Evolutionary conservation across 2,888 invertebrate species (phyloP).

Genomic region (Pediacus dermestoides): DNA sequence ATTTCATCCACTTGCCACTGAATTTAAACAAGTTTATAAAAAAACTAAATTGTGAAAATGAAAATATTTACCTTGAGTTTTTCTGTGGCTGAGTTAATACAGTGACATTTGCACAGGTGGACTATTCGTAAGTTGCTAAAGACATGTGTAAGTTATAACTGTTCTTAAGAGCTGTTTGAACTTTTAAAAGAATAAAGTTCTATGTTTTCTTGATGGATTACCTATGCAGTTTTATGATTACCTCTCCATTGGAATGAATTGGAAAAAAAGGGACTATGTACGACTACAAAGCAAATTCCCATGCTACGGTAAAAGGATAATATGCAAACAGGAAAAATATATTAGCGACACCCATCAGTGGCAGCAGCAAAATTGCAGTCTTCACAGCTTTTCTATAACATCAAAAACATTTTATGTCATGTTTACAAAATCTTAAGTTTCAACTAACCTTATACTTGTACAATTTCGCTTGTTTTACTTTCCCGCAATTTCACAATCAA

Average conservation of each 20-base stretch:
- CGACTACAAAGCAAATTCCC: slow-evolving; percentile 75
- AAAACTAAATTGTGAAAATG: too few species aligned
- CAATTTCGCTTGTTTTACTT: slow-evolving; percentile 69
- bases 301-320: slow-evolving; percentile 55
- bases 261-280: slow-evolving; percentile 73
- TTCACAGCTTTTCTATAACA: slow-evolving; percentile 70
- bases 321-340: slow-evolving; percentile 68
- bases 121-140: slow-evolving; percentile 35
- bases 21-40: too few species aligned
- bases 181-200: slow-evolving; percentile 20
- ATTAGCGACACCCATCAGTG: slow-evolving; percentile 78
- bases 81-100: slow-evolving; percentile 44
- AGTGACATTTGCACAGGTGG: slow-evolving; percentile 37
- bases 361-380: slow-evolving; percentile 74
- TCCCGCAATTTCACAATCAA: slow-evolving; percentile 71
- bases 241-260: slow-evolving; percentile 86
- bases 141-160: slow-evolving; percentile 36
- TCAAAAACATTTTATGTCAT: slow-evolving; percentile 7
- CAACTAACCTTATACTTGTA: slow-evolving; percentile 65
- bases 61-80: too few species aligned
- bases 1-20: too few species aligned
- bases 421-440: slow-evolving; percentile 7
- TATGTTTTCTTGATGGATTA: neutral
- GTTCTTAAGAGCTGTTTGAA: slow-evolving; percentile 38
- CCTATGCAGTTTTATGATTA: slow-evolving; percentile 42